Percentiles rank a stretch among this genome's conserved stretches.
phyloP scores from a whole-genome alignment of 2,888 invertebrate species.

The Germaria angustata region DNA sequence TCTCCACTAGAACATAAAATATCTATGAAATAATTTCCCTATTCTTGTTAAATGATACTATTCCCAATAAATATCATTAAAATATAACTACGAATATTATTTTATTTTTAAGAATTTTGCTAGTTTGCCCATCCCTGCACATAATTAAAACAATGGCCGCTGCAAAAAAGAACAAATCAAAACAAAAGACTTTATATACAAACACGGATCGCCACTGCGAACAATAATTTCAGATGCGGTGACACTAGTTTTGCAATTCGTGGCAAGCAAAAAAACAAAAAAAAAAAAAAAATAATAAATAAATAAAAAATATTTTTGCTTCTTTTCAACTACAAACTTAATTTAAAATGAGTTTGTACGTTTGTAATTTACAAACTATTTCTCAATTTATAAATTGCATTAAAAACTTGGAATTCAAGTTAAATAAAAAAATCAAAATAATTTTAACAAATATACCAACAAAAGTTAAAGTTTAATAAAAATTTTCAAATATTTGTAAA shows the following conservation, averaged over 20 bases:
- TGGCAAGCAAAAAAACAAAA: conserved; percentile 36
- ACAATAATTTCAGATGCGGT: conserved; percentile 18
- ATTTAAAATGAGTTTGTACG: not conserved
- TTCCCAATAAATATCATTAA: too few relatives aligned
- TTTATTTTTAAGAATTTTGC: too few relatives aligned
- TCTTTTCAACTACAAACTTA: not conserved
- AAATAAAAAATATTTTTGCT: conserved; percentile 22
- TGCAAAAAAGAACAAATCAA: too few relatives aligned
- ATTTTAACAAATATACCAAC: not conserved
- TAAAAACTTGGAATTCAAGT: too few relatives aligned
- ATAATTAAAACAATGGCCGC: not conserved
- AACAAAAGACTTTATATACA: conserved; percentile 54
- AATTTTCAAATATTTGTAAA: conserved; percentile 8
- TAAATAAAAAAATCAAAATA: too few relatives aligned
- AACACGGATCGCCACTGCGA: not conserved
- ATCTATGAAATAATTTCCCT: too few relatives aligned
- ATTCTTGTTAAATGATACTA: too few relatives aligned
- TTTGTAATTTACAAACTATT: not conserved
- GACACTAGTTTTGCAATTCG: conserved; percentile 32
- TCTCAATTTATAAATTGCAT: too few relatives aligned
- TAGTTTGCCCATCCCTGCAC: not conserved
- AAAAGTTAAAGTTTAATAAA: not conserved
- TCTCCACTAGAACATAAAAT: too few relatives aligned
- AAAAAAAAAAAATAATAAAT: too few relatives aligned
- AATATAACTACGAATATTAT: too few relatives aligned